Conservation (phyloP, 2,888 invertebrate genomes). For the Nomada lathburiana region DNA sequence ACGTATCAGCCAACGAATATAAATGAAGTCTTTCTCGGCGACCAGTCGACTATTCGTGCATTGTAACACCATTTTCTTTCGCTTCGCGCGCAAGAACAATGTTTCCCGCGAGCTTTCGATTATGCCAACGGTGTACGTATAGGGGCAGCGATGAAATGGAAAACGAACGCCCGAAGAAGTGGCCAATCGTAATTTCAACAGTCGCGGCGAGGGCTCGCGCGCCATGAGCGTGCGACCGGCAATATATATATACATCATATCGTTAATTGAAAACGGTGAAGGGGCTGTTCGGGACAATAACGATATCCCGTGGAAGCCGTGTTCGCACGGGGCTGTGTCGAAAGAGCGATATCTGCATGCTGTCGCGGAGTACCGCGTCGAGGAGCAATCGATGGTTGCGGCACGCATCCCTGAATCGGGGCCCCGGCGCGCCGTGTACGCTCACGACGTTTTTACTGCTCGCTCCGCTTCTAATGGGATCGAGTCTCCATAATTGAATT, state of each 20-base stretch:
- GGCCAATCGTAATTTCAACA: not conserved
- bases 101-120: no score
- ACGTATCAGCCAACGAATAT: constrained; percentile 1
- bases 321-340: constrained; percentile 47
- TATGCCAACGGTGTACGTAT: no score
- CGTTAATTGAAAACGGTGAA: constrained; percentile 57
- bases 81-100: no score
- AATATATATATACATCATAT: constrained; percentile 32
- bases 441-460: constrained; percentile 58
- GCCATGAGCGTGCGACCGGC: constrained; percentile 17
- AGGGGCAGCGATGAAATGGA: no score
- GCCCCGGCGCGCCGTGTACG: constrained; percentile 11
- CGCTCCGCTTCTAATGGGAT: constrained; percentile 64
- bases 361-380: constrained; percentile 7
- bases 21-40: not conserved
- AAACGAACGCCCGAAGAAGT: not conserved
- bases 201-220: not conserved
- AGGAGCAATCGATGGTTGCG: constrained; percentile 50
- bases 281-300: constrained; percentile 48
- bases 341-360: constrained; percentile 62
- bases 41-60: no score
- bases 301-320: constrained; percentile 39
- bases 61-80: no score
- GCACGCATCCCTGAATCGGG: constrained; percentile 61
- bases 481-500: constrained; percentile 68